A percentile compares a stretch with the other conserved stretches of the same genome.
These are phyloP conservation scores for Scaptomyza cyrtandrae DNA, from an alignment of 2,888 invertebrate species.

Conservation along the genomic window DNA sequence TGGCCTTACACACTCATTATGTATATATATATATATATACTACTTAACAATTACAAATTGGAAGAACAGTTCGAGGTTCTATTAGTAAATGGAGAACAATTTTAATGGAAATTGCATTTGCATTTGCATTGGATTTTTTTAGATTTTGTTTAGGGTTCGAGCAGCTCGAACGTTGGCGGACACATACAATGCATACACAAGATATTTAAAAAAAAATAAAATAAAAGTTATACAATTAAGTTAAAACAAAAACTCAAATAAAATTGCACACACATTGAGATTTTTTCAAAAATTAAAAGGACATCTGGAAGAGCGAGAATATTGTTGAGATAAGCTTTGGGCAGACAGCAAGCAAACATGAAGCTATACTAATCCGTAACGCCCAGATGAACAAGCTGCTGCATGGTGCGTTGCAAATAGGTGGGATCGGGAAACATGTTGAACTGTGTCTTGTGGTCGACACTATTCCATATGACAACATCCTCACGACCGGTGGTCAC, in stretches of 20 bases:
- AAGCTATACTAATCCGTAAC: slow-evolving; percentile 82
- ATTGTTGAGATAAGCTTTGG: slow-evolving; percentile 13
- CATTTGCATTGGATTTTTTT: slow-evolving; percentile 22
- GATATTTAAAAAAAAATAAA: slow-evolving; percentile 16
- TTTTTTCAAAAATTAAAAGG: slow-evolving; percentile 45
- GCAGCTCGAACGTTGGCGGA: slow-evolving; percentile 68
- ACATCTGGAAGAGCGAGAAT: slow-evolving; percentile 53
- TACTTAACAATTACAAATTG: slow-evolving; percentile 46
- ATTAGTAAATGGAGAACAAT: slow-evolving; percentile 47
- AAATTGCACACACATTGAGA: slow-evolving; percentile 81
- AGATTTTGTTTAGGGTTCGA: slow-evolving; percentile 68
- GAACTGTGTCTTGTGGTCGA: slow-evolving; percentile 93
- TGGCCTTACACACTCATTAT: slow-evolving; percentile 36
- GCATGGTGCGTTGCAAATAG: slow-evolving; percentile 88
- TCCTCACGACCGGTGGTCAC: slow-evolving; percentile 95
- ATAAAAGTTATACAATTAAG: slow-evolving; percentile 36
- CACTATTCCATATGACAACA: slow-evolving; percentile 96
- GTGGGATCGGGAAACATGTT: slow-evolving; percentile 91
- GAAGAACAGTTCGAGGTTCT: slow-evolving; percentile 53
- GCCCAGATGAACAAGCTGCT: slow-evolving; percentile 85
- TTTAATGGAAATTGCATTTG: slow-evolving; percentile 59
- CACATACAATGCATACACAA: slow-evolving; percentile 30
- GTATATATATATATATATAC: slow-evolving; percentile 1
- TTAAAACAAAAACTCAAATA: slow-evolving; percentile 52
- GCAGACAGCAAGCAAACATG: not conserved